These are phyloP conservation scores for Caenorhabditis sp. DNA, from an alignment of 2,888 invertebrate species.

Conservation along the genomic window DNA sequence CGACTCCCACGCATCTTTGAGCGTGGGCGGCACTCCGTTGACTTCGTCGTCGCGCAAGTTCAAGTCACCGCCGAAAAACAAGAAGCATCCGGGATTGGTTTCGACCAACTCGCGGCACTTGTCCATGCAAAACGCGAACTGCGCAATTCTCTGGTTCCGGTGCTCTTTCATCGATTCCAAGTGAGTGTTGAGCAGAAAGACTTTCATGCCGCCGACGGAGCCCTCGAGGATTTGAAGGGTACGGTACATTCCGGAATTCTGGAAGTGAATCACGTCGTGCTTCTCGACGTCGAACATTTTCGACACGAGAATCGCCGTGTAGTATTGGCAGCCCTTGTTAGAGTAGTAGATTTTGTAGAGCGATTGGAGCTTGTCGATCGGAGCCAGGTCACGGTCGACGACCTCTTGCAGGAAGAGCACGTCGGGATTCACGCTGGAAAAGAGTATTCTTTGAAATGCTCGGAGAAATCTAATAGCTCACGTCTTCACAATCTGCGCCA, in stretches of 20 bases:
- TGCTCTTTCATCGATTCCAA: conserved; percentile 83
- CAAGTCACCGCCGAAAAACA: conserved; percentile 83
- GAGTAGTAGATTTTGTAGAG: conserved; percentile 80
- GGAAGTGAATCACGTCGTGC: conserved; percentile 81
- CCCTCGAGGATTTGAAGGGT: conserved; percentile 81
- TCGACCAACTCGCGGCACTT: conserved; percentile 49
- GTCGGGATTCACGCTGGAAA: conserved; percentile 82
- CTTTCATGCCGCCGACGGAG: conserved; percentile 62
- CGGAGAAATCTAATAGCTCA: conserved; percentile 63
- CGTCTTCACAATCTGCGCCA: conserved; percentile 81
- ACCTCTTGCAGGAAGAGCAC: conserved; percentile 83
- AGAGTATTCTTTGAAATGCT: background rate
- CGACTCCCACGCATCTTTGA: conserved; percentile 81
- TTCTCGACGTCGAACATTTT: conserved; percentile 72
- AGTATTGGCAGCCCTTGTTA: conserved; percentile 78
- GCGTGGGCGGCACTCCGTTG: conserved; percentile 74
- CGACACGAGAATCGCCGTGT: conserved; percentile 74
- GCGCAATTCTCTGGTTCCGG: conserved; percentile 60
- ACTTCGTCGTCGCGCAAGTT: conserved; percentile 83
- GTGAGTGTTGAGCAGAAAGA: conserved; percentile 82
- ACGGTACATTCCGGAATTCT: conserved; percentile 81
- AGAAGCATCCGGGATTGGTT: conserved; percentile 74
- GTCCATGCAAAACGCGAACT: conserved; percentile 68
- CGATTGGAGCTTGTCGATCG: conserved; percentile 79
- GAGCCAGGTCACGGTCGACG: conserved; percentile 80